Percentiles rank a stretch among this genome's conserved stretches.
These are phyloP conservation scores for Heteromurus nitidus DNA, from an alignment of 2,888 invertebrate genomes.

Conservation along the genomic window DNA sequence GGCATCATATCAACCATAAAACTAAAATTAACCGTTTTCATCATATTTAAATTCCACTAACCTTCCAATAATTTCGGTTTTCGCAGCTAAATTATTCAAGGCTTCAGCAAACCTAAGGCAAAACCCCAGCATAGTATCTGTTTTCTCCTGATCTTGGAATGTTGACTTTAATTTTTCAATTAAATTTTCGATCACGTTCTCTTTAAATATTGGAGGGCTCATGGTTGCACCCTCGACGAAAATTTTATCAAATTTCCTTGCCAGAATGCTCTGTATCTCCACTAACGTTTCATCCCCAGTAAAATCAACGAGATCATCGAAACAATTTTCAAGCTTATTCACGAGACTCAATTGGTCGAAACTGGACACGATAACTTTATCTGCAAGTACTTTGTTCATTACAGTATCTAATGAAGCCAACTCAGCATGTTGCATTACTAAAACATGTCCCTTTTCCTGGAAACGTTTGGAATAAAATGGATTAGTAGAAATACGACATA, in stretches of 20 bases:
- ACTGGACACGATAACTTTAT: neutral
- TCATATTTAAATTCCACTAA: constrained; percentile 10
- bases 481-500: too few relatives aligned
- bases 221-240: neutral
- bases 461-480: too few relatives aligned
- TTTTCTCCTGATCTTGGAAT: constrained; percentile 4
- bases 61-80: constrained; percentile 2
- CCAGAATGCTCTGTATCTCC: constrained; percentile 33
- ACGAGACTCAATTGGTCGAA: neutral
- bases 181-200: neutral
- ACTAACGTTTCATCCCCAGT: constrained; percentile 41
- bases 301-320: constrained; percentile 40
- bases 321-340: neutral
- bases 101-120: neutral
- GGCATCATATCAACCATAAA: too few relatives aligned
- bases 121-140: constrained; percentile 29
- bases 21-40: too few relatives aligned
- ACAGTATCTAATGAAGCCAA: neutral
- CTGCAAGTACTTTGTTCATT: neutral
- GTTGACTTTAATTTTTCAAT: neutral
- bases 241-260: constrained; percentile 26
- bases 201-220: neutral
- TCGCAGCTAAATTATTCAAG: neutral
- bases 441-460: neutral
- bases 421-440: neutral